phyloP scores from a whole-genome alignment of 2,888 invertebrate genomes.

The Ormyrus pomaceus region DNA sequence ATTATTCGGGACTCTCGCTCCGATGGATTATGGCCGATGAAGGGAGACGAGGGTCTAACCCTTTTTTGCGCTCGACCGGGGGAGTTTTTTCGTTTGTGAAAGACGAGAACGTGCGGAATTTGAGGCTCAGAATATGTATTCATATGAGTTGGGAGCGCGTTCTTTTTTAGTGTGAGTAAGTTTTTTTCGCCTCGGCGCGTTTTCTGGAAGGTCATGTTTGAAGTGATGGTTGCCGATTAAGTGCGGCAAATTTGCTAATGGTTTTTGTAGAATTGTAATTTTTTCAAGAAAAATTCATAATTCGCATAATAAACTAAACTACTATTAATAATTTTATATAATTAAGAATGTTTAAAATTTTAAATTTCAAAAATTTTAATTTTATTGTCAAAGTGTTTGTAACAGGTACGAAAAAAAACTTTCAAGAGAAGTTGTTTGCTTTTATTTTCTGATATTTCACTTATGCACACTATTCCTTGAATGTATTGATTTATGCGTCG shows the following conservation, averaged over 20 bases:
- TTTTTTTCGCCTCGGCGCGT: background rate
- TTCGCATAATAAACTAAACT: no score
- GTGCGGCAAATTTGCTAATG: background rate
- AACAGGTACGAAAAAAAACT: background rate
- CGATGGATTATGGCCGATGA: slow-evolving; percentile 12
- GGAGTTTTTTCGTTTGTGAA: background rate
- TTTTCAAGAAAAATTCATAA: no score
- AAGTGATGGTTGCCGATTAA: background rate
- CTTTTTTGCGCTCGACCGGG: background rate
- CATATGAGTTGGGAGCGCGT: no score
- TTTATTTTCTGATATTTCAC: background rate
- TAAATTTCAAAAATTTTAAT: no score
- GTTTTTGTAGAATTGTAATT: background rate
- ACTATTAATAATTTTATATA: no score
- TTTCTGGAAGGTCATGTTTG: no score
- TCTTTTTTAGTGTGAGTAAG: no score
- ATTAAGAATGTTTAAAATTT: no score
- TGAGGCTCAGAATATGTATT: no score
- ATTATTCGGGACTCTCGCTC: slow-evolving; percentile 1
- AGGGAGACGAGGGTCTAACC: slow-evolving; percentile 3
- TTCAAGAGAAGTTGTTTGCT: background rate
- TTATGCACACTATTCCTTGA: background rate
- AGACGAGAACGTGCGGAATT: no score
- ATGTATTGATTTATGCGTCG: background rate
- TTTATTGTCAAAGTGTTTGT: no score